phyloP scores from a whole-genome alignment of 2,797 vertebrate genomes.

The Hydrocynus forskahlii region DNA sequence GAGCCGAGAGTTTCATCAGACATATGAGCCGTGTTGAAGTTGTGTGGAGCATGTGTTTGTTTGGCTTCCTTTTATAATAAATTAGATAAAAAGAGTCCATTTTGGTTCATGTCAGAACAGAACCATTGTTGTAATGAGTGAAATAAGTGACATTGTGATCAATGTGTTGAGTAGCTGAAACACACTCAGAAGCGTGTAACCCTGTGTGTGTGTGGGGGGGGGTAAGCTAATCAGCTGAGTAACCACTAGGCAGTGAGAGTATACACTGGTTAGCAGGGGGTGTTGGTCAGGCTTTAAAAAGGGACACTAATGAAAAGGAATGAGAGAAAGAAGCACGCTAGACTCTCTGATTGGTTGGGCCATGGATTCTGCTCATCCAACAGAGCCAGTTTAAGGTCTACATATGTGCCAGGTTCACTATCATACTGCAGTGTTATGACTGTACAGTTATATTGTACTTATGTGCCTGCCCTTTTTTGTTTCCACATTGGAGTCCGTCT shows the following conservation, averaged over 20 bases:
- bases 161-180: constrained; percentile 1
- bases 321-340: background rate
- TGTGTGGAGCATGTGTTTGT: background rate
- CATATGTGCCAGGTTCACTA: background rate
- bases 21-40: constrained; percentile 44
- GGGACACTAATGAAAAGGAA: background rate
- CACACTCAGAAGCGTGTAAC: constrained; percentile 8
- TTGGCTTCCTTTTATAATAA: background rate
- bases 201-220: background rate
- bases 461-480: background rate
- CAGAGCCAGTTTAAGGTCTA: background rate
- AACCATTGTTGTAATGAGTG: background rate
- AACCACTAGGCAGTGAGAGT: constrained; percentile 26
- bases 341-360: background rate
- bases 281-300: constrained; percentile 48
- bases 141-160: background rate
- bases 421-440: no score
- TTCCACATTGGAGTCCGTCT: background rate
- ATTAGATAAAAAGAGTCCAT: background rate
- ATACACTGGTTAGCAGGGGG: constrained; percentile 47
- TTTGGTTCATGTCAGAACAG: background rate
- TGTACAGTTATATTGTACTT: background rate
- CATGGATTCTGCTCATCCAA: background rate
- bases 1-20: constrained; percentile 52
- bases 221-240: constrained; percentile 32